phyloP scores from a whole-genome alignment of 2,888 invertebrate species.

The Mythimna impura region DNA sequence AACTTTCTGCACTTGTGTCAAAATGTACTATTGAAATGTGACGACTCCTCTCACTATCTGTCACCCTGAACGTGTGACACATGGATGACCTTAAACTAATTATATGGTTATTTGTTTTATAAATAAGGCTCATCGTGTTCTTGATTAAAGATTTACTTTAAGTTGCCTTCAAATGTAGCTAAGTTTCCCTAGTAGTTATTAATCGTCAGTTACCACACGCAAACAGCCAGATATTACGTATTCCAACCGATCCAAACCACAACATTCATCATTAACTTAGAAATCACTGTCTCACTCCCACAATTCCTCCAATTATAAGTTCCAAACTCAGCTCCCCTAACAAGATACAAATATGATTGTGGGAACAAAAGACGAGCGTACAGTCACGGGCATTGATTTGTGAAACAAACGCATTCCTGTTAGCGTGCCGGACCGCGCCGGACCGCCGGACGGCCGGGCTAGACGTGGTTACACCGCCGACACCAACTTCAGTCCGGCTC shows the following conservation, averaged over 20 bases:
- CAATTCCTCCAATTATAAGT: slow-evolving; percentile 36
- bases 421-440: slow-evolving; percentile 17
- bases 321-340: slow-evolving; percentile 3
- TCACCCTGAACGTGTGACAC: too few relatives aligned
- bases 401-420: slow-evolving; percentile 46
- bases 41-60: too few relatives aligned
- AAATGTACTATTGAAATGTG: too few relatives aligned
- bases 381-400: slow-evolving; percentile 44
- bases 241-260: slow-evolving; percentile 7
- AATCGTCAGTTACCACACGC: background rate
- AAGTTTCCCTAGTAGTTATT: too few relatives aligned
- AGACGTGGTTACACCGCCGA: slow-evolving; percentile 38
- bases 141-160: background rate
- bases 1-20: too few relatives aligned
- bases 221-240: background rate
- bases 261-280: slow-evolving; percentile 12
- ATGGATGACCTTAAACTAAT: too few relatives aligned
- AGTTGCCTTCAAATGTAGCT: too few relatives aligned
- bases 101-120: background rate
- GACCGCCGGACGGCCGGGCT: background rate
- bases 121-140: background rate
- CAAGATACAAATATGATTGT: slow-evolving; percentile 27
- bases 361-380: slow-evolving; percentile 38
- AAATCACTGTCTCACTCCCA: slow-evolving; percentile 1
- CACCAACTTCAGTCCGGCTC: slow-evolving; percentile 55